These are phyloP conservation scores for Eilema griseolum DNA, from an alignment of 2,888 invertebrate species.

Conservation along the genomic window DNA sequence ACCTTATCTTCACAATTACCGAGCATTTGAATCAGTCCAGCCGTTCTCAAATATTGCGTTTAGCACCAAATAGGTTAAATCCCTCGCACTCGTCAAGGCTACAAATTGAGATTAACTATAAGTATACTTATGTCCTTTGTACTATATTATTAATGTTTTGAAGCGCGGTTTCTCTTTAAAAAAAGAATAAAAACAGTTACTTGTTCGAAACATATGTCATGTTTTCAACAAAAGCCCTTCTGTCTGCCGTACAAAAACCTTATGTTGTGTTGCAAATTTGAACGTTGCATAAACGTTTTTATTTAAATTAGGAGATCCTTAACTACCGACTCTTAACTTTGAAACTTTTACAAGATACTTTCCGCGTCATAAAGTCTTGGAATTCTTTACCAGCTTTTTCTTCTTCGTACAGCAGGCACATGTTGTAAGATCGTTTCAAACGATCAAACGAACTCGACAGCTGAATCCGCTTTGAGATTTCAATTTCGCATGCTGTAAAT, in stretches of 20 bases:
- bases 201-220: background rate
- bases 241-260: background rate
- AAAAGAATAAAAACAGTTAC: too few species aligned
- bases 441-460: too few species aligned
- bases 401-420: too few species aligned
- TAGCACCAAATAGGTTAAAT: background rate
- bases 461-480: too few species aligned
- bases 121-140: background rate
- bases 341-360: background rate
- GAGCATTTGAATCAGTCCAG: background rate
- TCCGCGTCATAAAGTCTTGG: too few species aligned
- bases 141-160: background rate
- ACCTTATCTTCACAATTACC: too few species aligned
- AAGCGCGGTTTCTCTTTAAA: background rate
- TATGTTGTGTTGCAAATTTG: background rate
- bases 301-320: constrained; percentile 4
- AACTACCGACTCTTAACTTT: background rate
- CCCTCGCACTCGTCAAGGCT: background rate
- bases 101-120: background rate
- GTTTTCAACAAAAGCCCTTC: background rate
- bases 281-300: background rate
- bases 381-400: too few species aligned
- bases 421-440: too few species aligned
- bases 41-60: too few species aligned
- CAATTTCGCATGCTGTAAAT: too few species aligned